A percentile compares a stretch with the other conserved stretches of the same genome.
Conservation (phyloP, 2,888 invertebrate species). For the Plagodis dolabraria region DNA sequence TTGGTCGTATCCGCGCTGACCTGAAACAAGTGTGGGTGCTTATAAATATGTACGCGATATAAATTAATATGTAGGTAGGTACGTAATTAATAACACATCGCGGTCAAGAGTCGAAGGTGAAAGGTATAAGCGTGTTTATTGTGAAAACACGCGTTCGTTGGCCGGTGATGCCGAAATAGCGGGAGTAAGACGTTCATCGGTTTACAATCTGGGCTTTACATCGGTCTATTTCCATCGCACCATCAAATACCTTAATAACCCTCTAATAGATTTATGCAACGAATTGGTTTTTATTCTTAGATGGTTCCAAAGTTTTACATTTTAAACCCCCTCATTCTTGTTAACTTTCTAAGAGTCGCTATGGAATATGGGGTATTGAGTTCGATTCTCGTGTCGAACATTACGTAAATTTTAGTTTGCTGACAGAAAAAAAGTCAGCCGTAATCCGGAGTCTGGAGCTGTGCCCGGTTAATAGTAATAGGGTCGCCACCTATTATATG, state of each 20-base stretch:
- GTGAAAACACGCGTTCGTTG: constrained; percentile 57
- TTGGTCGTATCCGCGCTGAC: constrained; percentile 18
- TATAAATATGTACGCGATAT: constrained; percentile 35
- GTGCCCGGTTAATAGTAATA: too few species aligned
- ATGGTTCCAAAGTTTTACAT: constrained; percentile 27
- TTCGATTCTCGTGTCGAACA: too few species aligned
- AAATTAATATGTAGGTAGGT: constrained; percentile 40
- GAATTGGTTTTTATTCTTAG: constrained; percentile 57
- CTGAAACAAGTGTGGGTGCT: constrained; percentile 19
- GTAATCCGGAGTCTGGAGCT: too few species aligned
- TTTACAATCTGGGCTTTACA: constrained; percentile 65
- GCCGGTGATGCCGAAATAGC: constrained; percentile 59
- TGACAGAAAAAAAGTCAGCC: too few species aligned
- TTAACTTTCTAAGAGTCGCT: too few species aligned
- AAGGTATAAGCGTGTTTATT: constrained; percentile 64
- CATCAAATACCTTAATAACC: constrained; percentile 66
- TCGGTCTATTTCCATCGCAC: constrained; percentile 71
- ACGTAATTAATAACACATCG: constrained; percentile 49
- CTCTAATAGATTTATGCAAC: constrained; percentile 67
- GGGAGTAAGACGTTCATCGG: constrained; percentile 69
- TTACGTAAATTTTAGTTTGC: too few species aligned
- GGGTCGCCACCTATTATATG: too few species aligned
- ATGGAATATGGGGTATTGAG: too few species aligned
- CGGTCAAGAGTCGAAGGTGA: constrained; percentile 60
- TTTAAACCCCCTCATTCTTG: not conserved